phyloP scores from a whole-genome alignment of 2,797 vertebrate genomes.

The Microhierax caerulescens region DNA sequence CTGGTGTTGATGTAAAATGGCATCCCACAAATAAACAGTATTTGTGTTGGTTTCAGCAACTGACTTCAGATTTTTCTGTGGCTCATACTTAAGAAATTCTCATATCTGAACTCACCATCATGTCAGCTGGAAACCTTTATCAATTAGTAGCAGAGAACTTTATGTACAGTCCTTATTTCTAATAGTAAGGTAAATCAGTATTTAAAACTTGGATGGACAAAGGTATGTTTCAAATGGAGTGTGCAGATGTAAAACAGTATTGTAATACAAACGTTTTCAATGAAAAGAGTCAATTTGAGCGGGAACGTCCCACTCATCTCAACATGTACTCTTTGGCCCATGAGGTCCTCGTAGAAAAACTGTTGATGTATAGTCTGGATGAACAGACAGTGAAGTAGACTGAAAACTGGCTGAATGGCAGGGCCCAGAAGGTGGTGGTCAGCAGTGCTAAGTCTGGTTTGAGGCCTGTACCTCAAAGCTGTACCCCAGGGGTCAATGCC shows the following conservation, averaged over 20 bases:
- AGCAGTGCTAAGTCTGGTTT: background rate
- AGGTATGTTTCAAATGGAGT: background rate
- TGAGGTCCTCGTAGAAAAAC: background rate
- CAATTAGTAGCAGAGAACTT: background rate
- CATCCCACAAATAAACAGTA: slow-evolving; percentile 76
- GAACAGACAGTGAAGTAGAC: background rate
- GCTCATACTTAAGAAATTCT: background rate
- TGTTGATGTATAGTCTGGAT: background rate
- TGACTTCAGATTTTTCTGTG: slow-evolving; percentile 60
- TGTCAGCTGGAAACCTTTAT: background rate
- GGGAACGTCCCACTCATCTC: background rate
- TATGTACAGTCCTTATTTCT: background rate
- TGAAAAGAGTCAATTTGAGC: background rate
- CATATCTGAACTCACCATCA: background rate
- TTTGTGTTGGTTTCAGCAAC: slow-evolving; percentile 75
- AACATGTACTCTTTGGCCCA: background rate
- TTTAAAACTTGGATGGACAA: background rate
- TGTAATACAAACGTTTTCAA: background rate
- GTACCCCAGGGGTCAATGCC: background rate
- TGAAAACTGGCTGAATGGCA: background rate
- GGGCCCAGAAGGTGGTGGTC: background rate
- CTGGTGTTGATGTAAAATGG: slow-evolving; percentile 72
- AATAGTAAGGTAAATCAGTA: background rate
- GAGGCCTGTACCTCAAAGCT: background rate
- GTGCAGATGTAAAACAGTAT: background rate